phyloP scores from a whole-genome alignment of 2,113 vertebrate genomes.

The Forbesichthys papilliferus region DNA sequence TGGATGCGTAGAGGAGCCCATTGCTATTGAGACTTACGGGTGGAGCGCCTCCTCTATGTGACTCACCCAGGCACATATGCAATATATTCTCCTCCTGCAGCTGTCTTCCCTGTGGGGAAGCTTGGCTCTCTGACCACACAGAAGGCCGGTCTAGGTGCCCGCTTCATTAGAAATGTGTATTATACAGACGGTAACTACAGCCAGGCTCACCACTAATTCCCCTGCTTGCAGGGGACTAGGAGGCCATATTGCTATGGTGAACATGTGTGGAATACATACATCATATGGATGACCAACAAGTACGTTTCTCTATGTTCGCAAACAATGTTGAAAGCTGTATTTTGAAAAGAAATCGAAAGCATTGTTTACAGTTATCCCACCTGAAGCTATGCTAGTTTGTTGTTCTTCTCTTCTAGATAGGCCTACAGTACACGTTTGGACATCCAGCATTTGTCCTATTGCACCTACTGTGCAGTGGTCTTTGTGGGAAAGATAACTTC shows the following conservation, averaged over 20 bases:
- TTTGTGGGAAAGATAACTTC: no score
- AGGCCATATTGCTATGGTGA: not conserved
- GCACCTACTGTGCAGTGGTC: no score
- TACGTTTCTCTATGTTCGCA: conserved; percentile 7
- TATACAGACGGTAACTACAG: conserved; percentile 46
- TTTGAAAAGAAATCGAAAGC: not conserved
- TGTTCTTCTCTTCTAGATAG: no score
- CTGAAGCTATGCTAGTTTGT: not conserved
- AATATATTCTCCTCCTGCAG: conserved; percentile 15
- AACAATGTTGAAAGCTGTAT: not conserved
- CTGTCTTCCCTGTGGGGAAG: conserved; percentile 21
- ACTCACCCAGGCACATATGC: conserved; percentile 20
- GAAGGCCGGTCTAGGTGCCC: conserved; percentile 30
- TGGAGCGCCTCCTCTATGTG: conserved; percentile 17
- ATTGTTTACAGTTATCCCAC: not conserved
- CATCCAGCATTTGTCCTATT: no score
- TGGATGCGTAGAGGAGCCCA: not conserved
- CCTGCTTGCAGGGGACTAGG: not conserved
- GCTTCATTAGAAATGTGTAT: conserved; percentile 48
- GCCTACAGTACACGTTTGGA: no score
- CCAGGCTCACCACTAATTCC: conserved; percentile 14
- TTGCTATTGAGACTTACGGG: conserved; percentile 5
- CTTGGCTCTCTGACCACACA: conserved; percentile 29
- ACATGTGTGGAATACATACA: conserved; percentile 19
- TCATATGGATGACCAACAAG: conserved; percentile 7